Evolutionary conservation across 1,140 invertebrate species (phyloP).

Genomic region (Ceratosolen fusciceps): DNA sequence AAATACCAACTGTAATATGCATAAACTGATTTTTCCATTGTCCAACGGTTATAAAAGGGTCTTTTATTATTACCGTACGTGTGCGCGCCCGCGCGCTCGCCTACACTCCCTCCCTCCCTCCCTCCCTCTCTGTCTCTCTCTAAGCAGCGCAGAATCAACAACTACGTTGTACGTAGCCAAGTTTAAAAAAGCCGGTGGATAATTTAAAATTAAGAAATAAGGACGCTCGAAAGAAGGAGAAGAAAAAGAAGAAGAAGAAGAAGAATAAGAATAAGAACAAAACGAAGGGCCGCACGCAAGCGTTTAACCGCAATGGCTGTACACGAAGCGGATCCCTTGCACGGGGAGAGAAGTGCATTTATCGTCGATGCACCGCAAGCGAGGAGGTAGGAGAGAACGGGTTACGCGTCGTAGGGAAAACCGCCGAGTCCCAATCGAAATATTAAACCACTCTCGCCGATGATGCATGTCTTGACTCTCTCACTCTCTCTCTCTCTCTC

Average conservation of each 20-base stretch:
- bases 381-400: background rate
- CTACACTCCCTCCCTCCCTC: too few relatives aligned
- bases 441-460: background rate
- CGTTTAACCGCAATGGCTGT: background rate
- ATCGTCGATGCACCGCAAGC: background rate
- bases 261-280: too few relatives aligned
- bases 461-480: background rate
- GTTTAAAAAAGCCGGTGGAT: background rate
- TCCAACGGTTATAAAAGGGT: background rate
- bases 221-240: background rate
- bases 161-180: background rate
- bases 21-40: background rate
- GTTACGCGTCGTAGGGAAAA: background rate
- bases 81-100: too few relatives aligned
- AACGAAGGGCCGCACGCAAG: background rate
- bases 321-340: background rate
- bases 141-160: background rate
- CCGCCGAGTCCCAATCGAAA: slow-evolving; percentile 4
- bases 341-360: background rate
- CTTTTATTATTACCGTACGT: background rate
- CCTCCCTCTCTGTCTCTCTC: background rate
- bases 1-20: background rate
- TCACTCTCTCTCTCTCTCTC: background rate
- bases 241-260: too few relatives aligned
- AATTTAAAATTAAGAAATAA: slow-evolving; percentile 16